These are phyloP conservation scores for Stictocephala bisonia DNA, from an alignment of 2,888 invertebrate genomes.

Conservation along the genomic window DNA sequence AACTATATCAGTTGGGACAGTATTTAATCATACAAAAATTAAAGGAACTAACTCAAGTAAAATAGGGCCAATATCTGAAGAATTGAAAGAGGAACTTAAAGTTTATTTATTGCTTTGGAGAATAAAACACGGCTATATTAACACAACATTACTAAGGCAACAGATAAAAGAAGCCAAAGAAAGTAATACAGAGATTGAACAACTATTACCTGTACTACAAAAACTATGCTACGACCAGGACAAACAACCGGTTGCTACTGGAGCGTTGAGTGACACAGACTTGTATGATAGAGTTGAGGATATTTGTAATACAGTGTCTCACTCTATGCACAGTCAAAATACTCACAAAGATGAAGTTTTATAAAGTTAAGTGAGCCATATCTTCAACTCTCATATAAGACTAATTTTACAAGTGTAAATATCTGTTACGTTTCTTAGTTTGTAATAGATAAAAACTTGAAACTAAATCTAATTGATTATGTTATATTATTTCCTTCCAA, in stretches of 20 bases:
- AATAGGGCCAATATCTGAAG: neutral
- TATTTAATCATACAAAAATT: neutral
- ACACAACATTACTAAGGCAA: conserved; percentile 4
- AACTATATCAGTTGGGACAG: too few species aligned
- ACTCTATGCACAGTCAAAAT: neutral
- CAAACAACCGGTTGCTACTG: neutral
- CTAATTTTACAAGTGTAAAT: too few species aligned
- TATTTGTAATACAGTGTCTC: conserved; percentile 12
- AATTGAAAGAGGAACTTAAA: neutral
- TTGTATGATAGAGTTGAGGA: conserved; percentile 24
- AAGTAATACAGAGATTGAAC: too few species aligned
- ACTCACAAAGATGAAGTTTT: neutral
- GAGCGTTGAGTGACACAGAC: neutral
- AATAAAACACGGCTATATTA: conserved; percentile 17
- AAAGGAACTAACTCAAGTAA: neutral
- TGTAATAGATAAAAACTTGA: too few species aligned
- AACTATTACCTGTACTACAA: neutral
- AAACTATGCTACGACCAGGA: conserved; percentile 12
- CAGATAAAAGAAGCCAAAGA: neutral
- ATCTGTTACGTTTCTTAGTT: too few species aligned
- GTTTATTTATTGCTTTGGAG: neutral
- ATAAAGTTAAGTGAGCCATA: too few species aligned
- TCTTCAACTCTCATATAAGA: too few species aligned
- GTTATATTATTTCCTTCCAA: too few species aligned
- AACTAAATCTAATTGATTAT: too few species aligned